Base-by-base conservation (phyloP, 2,888 invertebrate species). In the Pterobdella sp. region DNA sequence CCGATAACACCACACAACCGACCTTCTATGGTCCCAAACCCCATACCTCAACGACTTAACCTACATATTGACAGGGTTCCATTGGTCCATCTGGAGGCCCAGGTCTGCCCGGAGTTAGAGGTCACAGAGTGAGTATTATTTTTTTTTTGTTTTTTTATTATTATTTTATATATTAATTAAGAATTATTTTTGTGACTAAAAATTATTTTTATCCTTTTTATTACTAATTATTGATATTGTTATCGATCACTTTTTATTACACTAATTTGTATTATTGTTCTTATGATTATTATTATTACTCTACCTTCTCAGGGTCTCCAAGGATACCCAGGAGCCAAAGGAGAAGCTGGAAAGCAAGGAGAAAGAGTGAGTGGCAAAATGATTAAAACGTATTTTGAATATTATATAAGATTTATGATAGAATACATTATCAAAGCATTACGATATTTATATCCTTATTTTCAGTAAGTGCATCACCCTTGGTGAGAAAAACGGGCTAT, bases 281-380 rank as follows among this genome's bases (percentile, higher is more conserved):
- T n/a, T n/a, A n/a, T n/a, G n/a, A n/a, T n/a, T n/a, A n/a, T n/a
- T n/a, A n/a, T n/a, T n/a, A n/a, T n/a, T 14, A n/a, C 18, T 37
- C n/a, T 60, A 36, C 37, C 29, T 49, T 37, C 65, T 1, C 67
- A 77, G 77, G 77, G 77, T 34, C 77, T 76, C 69, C 35, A 35
- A 26, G 77, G 77, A 31, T 32, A 68, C 32, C 32, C 74, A 14
- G 78, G 78, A 60, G 1, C 73, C 7, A 78, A 76, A 71, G 78
- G 78, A n/a, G 77, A 77, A 52, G 75, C 74, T 42, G 78, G 78
- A 37, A 75, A 68, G 56, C 56, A 32, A 22, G 78, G 78, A 26
- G 75, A 76, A 26, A 63, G 72, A 67, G 77, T 76, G 34, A 68
- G 56, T 10, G 3, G 60, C n/a, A 42, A 42, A 14, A 42, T 7